Evolutionary conservation across 1,140 invertebrate species (phyloP), one percentile per base, ranked within the genome.

Genomic region (Solen grandis): DNA sequence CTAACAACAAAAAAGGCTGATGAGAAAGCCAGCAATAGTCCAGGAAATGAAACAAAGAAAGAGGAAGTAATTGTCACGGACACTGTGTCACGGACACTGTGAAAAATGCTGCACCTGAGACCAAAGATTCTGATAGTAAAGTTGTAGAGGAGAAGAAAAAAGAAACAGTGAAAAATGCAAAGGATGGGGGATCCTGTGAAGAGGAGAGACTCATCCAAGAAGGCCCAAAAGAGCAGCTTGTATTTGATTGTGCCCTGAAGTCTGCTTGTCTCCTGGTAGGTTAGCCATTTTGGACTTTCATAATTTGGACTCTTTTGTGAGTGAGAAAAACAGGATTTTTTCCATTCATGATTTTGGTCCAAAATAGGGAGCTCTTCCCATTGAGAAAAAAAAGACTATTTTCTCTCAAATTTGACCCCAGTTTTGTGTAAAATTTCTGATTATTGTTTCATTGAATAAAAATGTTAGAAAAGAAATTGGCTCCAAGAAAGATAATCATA

Each of bases 221-320:
- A 52, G 85, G 84, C 25, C 76, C 83, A 31, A 78, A 85, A 69
- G 84, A 83, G 25, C 88, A 89, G 81, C 54, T 81, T 50, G 55
- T 81, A 27, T 88, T 89, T 86, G 86, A 89, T 79, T 82, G 81
- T 77, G 81, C 84, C 8, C n/a, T 89, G 0, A 73, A 81, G 57
- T 81, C 80, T 33, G 70, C 84, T 14, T 88, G 87, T 74, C 62
- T 75, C 22, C 70, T 89, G 36, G 72, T 85, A 33, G 65, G 59
- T 10, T 50, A 10, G 5, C 41, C 8, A 46, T 46, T 10, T 46
- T 46, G 19, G n/a, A n/a, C n/a, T n/a, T n/a, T n/a, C n/a, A n/a
- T n/a, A n/a, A n/a, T n/a, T n/a, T n/a, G n/a, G n/a, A n/a, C n/a
- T n/a, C n/a, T n/a, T n/a, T n/a, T n/a, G n/a, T n/a, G n/a, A n/a